Base-by-base conservation (phyloP, 2,888 invertebrate genomes). In the Leucoma salicis region DNA sequence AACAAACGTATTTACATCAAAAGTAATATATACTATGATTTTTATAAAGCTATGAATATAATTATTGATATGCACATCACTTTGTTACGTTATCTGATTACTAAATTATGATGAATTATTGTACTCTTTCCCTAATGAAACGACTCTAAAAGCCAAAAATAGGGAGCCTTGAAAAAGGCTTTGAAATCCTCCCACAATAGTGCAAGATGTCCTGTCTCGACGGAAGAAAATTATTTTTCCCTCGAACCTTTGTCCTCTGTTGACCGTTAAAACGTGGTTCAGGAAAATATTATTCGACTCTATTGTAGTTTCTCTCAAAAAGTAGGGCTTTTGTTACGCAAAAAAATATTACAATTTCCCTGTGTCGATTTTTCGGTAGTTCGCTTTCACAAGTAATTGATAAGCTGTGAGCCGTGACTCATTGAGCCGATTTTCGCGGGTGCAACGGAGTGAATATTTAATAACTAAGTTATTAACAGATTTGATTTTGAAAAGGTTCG, bases 161-260 rank as follows among this genome's bases (percentile, higher is more conserved):
- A 63, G 58, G 66, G 68, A 67, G 65, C 63, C 51, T 53, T 71
- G 73, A 74, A 79, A 71, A 73, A 74, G 68, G 60, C 65, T 78
- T 79, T 76, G 66, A 81, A 82, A 83, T 82, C 82, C 78, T 74
- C 77, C 71, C 71, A 86, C 83, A 89, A 89, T 82, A 75, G 84
- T 79, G 74, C 59, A 70, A 75, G 72, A 74, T 75, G 78, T 73
- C 78, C 74, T 72, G 72, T 63, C 71, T 71, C 62, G 47, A 54
- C 57, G 62, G 69, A 71, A 70, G 79, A 82, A 86, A 86, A 84
- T 83, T 74, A 83, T 86, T 87, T 85, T 76, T 65, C 70, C 76
- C 69, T 61, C 66, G 53, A 57, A 65, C 78, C 74, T 79, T 86
- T 84, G 79, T 82, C 72, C 74, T 60, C 67, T 35, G 1, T 38